Conservation (phyloP, 1,140 invertebrate genomes). For the Euwallacea similis region DNA sequence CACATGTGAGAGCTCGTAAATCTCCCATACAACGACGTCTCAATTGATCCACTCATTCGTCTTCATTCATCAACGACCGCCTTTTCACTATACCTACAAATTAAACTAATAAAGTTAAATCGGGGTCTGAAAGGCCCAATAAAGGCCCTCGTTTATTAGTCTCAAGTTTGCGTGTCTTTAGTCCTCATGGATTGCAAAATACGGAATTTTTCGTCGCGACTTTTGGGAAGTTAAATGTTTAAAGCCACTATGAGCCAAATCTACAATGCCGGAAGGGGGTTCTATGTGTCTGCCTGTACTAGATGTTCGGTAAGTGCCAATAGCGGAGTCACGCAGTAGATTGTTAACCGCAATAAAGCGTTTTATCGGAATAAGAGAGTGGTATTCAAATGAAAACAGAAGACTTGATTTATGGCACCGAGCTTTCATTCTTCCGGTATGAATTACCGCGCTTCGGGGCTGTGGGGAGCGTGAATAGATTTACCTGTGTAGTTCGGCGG, state of each 20-base stretch:
- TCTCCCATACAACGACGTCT: not conserved
- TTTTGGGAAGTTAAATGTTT: not conserved
- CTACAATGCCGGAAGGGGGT: slow-evolving; percentile 19
- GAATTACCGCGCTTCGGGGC: not conserved
- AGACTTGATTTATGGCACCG: not conserved
- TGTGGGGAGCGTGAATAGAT: not conserved
- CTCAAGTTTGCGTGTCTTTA: slow-evolving; percentile 3
- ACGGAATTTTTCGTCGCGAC: slow-evolving; percentile 1
- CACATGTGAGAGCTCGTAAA: not conserved
- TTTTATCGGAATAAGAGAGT: not conserved
- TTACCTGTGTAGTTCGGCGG: slow-evolving; percentile 5
- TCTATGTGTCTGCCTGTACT: slow-evolving; percentile 17
- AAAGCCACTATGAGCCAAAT: slow-evolving; percentile 17
- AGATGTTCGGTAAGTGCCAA: slow-evolving; percentile 14
- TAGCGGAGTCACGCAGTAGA: not conserved
- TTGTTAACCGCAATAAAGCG: not conserved
- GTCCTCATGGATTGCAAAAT: slow-evolving; percentile 5
- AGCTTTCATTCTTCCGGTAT: slow-evolving; percentile 12
- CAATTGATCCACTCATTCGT: slow-evolving; percentile 19
- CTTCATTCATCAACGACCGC: slow-evolving; percentile 19
- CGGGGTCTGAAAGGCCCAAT: slow-evolving; percentile 14
- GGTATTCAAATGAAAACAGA: not conserved
- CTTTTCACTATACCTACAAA: slow-evolving; percentile 24
- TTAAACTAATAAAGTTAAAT: slow-evolving; percentile 31
- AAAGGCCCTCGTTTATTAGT: slow-evolving; percentile 12